Conservation (phyloP, 1,140 invertebrate species). For the Cyclina sinensis region DNA sequence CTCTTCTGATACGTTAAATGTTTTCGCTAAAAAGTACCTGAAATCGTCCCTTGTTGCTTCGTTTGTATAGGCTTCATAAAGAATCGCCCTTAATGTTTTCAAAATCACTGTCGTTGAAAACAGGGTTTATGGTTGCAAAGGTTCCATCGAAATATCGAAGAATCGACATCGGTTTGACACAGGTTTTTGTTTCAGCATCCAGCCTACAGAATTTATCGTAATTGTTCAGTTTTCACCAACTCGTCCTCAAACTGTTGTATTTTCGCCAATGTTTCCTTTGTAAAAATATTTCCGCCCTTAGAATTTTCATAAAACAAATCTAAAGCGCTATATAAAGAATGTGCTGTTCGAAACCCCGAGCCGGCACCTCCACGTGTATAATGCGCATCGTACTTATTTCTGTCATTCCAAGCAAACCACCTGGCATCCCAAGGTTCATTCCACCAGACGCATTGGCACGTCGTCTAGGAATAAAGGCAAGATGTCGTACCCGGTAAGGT, state of each 20-base stretch:
- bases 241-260: slow-evolving; percentile 67
- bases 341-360: not conserved
- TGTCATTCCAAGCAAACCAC: slow-evolving; percentile 52
- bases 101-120: slow-evolving; percentile 69
- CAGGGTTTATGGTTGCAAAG: slow-evolving; percentile 27
- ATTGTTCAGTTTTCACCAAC: slow-evolving; percentile 4
- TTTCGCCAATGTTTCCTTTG: slow-evolving; percentile 27
- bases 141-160: slow-evolving; percentile 72
- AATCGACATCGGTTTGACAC: slow-evolving; percentile 55
- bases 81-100: slow-evolving; percentile 57
- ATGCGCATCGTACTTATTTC: slow-evolving; percentile 20
- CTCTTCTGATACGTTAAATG: not conserved
- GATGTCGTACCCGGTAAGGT: slow-evolving; percentile 70
- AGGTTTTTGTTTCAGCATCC: not conserved
- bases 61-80: slow-evolving; percentile 55
- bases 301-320: slow-evolving; percentile 46
- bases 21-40: slow-evolving; percentile 48
- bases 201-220: slow-evolving; percentile 64
- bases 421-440: slow-evolving; percentile 59
- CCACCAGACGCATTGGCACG: slow-evolving; percentile 67
- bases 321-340: not conserved
- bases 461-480: slow-evolving; percentile 69
- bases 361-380: not conserved
- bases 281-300: slow-evolving; percentile 61
- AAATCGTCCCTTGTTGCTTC: slow-evolving; percentile 42